Evolutionary conservation across 2,797 vertebrate species (phyloP), one percentile per base, ranked within the genome.

Genomic region (Tadarida brasiliensis): DNA sequence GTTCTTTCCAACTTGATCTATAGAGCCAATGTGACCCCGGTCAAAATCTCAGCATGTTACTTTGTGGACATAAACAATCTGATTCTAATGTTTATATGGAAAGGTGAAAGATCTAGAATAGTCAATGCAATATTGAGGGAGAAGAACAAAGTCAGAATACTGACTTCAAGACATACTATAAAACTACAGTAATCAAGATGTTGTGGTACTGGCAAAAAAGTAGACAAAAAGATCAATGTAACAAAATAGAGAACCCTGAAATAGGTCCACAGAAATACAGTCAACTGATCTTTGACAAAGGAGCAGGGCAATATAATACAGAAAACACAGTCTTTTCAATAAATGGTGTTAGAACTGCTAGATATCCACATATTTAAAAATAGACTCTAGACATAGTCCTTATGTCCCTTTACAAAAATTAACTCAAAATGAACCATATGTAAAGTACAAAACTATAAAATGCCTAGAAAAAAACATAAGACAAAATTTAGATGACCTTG

Each of bases 371-470:
- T 35, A 57, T 47, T 20, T 33, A 84, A 92, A 74, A 77, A 78
- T 59, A 35, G 51, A 95, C 56, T 87, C n/a, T 16, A 51, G 80
- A 71, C 4, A 12, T 2, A 54, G 30, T 24, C 0, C 11, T 77
- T 71, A 83, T 11, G 30, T 20, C 6, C 19, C 24, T 78, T 91
- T 87, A 87, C 7, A 73, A 88, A 92, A 81, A 81, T 68, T 35
- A 85, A 91, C 7, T 88, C 24, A 94, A 90, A 91, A 84, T 85
- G 20, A 49, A 74, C 63, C 54, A 74, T 0, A 22, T 82, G 3
- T 93, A 93, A 94, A 96, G 77, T 10, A 68, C 7, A 94, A 68
- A 84, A 24, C 33, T 35, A 39, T 71, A n/a, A 80, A 28, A 88
- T 17, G 47, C 10, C 30, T 30, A 91, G 67, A 90, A 78, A 11